phyloP scores from a whole-genome alignment of 2,797 vertebrate species.

The Aythya fuligula region DNA sequence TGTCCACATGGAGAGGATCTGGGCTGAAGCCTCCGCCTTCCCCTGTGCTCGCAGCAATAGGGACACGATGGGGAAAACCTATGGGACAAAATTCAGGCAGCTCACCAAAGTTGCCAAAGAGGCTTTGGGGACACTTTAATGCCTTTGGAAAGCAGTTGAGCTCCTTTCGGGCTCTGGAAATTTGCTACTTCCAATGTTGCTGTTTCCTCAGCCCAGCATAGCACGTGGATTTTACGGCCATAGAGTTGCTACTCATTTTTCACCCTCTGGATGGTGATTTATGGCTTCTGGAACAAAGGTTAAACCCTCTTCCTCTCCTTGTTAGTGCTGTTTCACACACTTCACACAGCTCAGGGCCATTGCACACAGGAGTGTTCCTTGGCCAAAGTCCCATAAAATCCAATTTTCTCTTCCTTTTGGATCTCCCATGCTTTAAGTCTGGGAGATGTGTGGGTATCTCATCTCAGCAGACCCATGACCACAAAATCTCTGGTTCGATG shows the following conservation, averaged over 20 bases:
- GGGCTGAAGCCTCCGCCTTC: neutral
- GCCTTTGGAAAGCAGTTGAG: neutral
- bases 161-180: neutral
- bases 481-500: neutral
- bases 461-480: neutral
- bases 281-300: conserved; percentile 30
- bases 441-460: neutral
- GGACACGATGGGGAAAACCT: neutral
- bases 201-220: conserved; percentile 23
- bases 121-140: neutral
- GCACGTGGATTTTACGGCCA: conserved; percentile 1
- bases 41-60: neutral
- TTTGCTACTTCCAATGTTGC: neutral
- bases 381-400: neutral
- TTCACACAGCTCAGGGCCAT: neutral
- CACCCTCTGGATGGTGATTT: conserved; percentile 21
- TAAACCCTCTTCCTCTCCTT: conserved; percentile 47
- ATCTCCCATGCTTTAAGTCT: neutral
- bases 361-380: neutral
- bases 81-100: neutral
- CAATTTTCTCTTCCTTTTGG: neutral
- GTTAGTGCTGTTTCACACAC: conserved; percentile 1
- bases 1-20: neutral
- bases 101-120: neutral
- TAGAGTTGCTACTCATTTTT: conserved; percentile 19